A percentile compares a stretch with the other conserved stretches of the same genome.
phyloP scores from a whole-genome alignment of 2,888 invertebrate species.

The Drosophila neutralis region DNA sequence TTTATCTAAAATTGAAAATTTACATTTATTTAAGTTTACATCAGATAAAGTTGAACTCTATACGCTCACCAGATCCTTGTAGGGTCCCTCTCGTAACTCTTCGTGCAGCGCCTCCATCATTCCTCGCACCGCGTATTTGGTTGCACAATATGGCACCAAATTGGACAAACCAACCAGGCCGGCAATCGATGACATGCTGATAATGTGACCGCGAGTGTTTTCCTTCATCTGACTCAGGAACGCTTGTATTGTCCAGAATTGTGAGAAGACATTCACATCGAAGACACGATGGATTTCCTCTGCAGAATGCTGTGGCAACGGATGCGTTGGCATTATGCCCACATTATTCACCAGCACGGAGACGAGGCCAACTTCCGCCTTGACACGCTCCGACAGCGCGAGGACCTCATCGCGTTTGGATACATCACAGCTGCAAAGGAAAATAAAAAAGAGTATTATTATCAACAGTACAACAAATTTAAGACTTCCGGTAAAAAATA shows the following conservation, averaged over 20 bases:
- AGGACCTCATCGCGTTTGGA: slow-evolving; percentile 89
- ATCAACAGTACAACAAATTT: neutral
- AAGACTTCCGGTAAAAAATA: neutral
- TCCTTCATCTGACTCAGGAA: slow-evolving; percentile 92
- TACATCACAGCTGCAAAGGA: slow-evolving; percentile 89
- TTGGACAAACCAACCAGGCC: slow-evolving; percentile 90
- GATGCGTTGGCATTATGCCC: slow-evolving; percentile 93
- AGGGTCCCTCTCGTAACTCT: slow-evolving; percentile 88
- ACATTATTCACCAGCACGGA: slow-evolving; percentile 94
- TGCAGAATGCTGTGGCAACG: slow-evolving; percentile 88
- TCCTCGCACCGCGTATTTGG: slow-evolving; percentile 93
- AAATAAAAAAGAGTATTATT: neutral
- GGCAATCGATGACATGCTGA: slow-evolving; percentile 91
- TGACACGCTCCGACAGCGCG: slow-evolving; percentile 87
- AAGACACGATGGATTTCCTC: slow-evolving; percentile 90
- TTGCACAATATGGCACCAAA: slow-evolving; percentile 92
- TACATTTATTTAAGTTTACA: neutral
- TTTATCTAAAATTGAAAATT: slow-evolving; percentile 86
- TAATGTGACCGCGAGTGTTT: slow-evolving; percentile 91
- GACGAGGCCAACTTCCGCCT: slow-evolving; percentile 90
- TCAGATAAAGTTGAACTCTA: neutral
- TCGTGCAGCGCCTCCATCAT: slow-evolving; percentile 93
- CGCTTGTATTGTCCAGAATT: slow-evolving; percentile 91
- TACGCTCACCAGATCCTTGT: slow-evolving; percentile 74
- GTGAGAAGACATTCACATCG: slow-evolving; percentile 91